Evolutionary conservation across 2,888 invertebrate genomes (phyloP).

Genomic region (Anthrax anthrax): DNA sequence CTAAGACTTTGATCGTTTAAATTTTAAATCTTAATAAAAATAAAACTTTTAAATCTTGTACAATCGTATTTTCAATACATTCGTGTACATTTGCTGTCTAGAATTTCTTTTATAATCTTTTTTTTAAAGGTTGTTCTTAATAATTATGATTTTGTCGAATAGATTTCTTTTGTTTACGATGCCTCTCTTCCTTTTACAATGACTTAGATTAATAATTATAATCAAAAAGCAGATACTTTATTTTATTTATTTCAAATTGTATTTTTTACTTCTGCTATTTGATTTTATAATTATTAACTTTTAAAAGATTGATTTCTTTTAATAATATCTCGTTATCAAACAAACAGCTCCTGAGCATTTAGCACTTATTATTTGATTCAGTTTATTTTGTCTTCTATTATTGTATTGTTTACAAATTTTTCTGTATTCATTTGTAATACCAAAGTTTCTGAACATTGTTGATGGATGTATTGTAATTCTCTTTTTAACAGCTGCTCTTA

Average conservation of each 20-base stretch:
- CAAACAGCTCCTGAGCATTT: neutral
- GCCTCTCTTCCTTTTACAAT: too few species aligned
- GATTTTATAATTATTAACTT: neutral
- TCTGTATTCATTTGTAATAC: neutral
- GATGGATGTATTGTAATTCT: conserved; percentile 77
- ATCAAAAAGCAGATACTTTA: neutral
- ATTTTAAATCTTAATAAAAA: too few species aligned
- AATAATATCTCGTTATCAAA: neutral
- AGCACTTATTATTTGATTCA: neutral
- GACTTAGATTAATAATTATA: neutral
- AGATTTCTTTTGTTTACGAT: neutral
- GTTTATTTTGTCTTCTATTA: neutral
- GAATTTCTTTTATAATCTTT: too few species aligned
- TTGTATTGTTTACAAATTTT: neutral
- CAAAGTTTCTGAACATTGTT: conserved; percentile 74
- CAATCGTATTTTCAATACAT: too few species aligned
- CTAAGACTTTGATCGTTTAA: too few species aligned
- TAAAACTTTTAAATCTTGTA: too few species aligned
- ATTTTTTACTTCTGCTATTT: neutral
- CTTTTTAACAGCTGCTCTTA: conserved; percentile 55
- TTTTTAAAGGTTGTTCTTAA: too few species aligned
- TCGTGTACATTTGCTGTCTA: too few species aligned
- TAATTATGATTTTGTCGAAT: too few species aligned
- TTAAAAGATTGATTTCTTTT: neutral
- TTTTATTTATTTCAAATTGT: neutral